These are phyloP conservation scores for Zaprionus ghesquierei DNA, from an alignment of 1,140 invertebrate genomes.

Conservation along the genomic window DNA sequence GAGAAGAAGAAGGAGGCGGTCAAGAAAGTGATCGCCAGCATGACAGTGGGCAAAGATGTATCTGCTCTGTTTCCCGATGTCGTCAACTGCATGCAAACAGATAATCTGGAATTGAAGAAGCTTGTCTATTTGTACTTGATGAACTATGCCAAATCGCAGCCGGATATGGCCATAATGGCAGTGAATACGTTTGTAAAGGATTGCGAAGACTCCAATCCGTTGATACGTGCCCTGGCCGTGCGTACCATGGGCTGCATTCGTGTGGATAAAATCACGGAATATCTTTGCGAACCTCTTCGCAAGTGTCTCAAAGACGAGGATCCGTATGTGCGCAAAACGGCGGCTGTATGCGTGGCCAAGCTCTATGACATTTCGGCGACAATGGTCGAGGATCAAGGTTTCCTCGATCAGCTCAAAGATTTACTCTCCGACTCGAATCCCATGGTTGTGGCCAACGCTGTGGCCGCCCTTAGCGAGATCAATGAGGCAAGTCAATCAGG, in stretches of 20 bases:
- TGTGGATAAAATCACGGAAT: slow-evolving; percentile 99
- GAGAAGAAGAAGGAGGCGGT: slow-evolving; percentile 99
- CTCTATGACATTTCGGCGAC: slow-evolving; percentile 99
- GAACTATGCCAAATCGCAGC: slow-evolving; percentile 99
- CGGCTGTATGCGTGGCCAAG: slow-evolving; percentile 99
- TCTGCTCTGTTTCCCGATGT: slow-evolving; percentile 99
- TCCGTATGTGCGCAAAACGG: slow-evolving; percentile 99
- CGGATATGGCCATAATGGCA: slow-evolving; percentile 99
- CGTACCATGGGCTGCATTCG: slow-evolving; percentile 99
- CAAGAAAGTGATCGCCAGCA: slow-evolving; percentile 99
- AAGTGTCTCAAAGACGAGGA: slow-evolving; percentile 99
- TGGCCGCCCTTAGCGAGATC: slow-evolving; percentile 99
- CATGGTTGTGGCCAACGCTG: slow-evolving; percentile 99
- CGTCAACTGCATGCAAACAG: slow-evolving; percentile 99
- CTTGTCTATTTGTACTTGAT: slow-evolving; percentile 99
- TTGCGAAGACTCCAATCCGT: slow-evolving; percentile 99
- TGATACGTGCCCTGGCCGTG: slow-evolving; percentile 99
- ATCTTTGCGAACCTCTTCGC: slow-evolving; percentile 98
- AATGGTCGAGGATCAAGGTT: slow-evolving; percentile 93
- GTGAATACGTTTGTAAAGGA: slow-evolving; percentile 99
- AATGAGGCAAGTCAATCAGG: slow-evolving; percentile 98
- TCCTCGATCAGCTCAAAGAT: slow-evolving; percentile 98
- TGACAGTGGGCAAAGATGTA: slow-evolving; percentile 99
- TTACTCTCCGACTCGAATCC: slow-evolving; percentile 99
- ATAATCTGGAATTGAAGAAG: slow-evolving; percentile 99